phyloP scores from a whole-genome alignment of 1,140 invertebrate genomes.

The Drosophila biarmipes region DNA sequence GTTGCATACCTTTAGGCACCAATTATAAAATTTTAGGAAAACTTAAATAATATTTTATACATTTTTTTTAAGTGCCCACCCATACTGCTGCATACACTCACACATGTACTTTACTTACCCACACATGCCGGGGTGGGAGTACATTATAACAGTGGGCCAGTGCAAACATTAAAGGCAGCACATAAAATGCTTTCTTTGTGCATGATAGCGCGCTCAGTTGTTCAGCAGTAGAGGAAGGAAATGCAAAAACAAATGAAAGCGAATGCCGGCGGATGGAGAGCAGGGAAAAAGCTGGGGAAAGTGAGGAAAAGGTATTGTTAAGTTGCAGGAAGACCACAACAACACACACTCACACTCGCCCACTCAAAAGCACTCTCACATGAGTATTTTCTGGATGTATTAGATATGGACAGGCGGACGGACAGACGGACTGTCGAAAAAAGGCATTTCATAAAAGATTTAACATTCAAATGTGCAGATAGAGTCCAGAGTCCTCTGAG shows the following conservation, averaged over 20 bases:
- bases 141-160: constrained; percentile 73
- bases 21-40: too few relatives aligned
- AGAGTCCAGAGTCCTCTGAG: constrained; percentile 19
- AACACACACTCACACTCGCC: constrained; percentile 24
- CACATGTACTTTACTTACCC: constrained; percentile 10
- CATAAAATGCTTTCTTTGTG: constrained; percentile 78
- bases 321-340: constrained; percentile 67
- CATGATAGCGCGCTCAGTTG: constrained; percentile 50
- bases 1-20: too few relatives aligned
- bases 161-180: constrained; percentile 74
- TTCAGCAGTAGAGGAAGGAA: constrained; percentile 32
- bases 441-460: constrained; percentile 79
- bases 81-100: neutral
- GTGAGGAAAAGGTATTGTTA: constrained; percentile 66
- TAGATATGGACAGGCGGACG: constrained; percentile 43
- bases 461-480: constrained; percentile 79
- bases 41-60: too few relatives aligned
- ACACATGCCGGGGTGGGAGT: constrained; percentile 38
- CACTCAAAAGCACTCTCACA: constrained; percentile 32
- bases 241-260: constrained; percentile 73
- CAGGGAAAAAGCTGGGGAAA: constrained; percentile 13
- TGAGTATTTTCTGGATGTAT: constrained; percentile 60
- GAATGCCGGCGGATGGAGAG: constrained; percentile 28
- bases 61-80: constrained; percentile 18
- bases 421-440: constrained; percentile 31